Base-by-base conservation (phyloP, 2,113 vertebrate species). In the Cairina moschata region DNA sequence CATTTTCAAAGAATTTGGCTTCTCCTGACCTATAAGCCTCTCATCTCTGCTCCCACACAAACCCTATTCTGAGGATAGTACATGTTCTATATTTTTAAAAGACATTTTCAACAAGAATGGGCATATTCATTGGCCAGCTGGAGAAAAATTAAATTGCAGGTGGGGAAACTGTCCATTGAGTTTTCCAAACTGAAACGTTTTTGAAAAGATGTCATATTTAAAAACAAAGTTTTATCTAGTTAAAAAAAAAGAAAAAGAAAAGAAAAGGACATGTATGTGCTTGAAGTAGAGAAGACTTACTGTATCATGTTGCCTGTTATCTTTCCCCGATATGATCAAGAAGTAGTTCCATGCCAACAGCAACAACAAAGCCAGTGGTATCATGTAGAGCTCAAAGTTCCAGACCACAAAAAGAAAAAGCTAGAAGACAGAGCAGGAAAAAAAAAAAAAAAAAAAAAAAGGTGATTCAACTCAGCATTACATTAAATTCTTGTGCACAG, bases 301-400 rank as follows among this genome's bases (percentile, higher is more conserved):
- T 79, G 98, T 98, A 94, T 99, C 99, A 89, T 97, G 94, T 46
- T 98, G 99, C 95, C 98, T 98, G 87, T 98, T 99, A 95, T 99
- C 99, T 98, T 99, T 99, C 93, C 99, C 99, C 74, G 99, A 99
- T 85, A 98, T 77, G 46, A 99, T 99, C 97, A 99, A 98, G 96
- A 99, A 98, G 96, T 99, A 99, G 98, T 99, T 99, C 99, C 99
- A 99, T 82, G 97, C 98, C 98, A 99, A 91, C 21, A 99, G 98
- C 86, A 99, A 96, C 97, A 99, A 97, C 96, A 99, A 96, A 86
- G 97, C 98, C 98, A 99, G 96, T 7, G 99, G 99, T 97, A 99
- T 98, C 99, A 99, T 99, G 97, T 99, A 99, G 97, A 99, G 98
- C 97, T 99, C 99, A 97, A 99, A 99, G 98, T 99, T 99, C 99